phyloP scores from a whole-genome alignment of 2,888 invertebrate species.

The Platerodrilus igneus region DNA sequence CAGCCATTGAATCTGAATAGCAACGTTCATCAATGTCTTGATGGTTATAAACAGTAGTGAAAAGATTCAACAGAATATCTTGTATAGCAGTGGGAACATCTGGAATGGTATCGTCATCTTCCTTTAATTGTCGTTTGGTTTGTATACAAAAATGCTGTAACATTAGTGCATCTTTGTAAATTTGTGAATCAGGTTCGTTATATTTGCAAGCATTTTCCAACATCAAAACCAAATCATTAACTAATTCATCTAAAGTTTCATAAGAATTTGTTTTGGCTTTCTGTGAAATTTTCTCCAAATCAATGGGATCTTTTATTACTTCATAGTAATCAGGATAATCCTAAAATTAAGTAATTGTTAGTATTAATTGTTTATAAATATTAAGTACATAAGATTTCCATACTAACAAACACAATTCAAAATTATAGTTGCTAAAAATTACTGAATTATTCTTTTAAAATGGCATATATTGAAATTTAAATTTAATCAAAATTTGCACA shows the following conservation, averaged over 20 bases:
- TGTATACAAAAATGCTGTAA: slow-evolving; percentile 88
- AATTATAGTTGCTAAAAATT: no score
- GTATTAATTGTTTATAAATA: background rate
- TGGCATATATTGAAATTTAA: no score
- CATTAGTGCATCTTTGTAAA: slow-evolving; percentile 93
- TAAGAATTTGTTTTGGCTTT: slow-evolving; percentile 75
- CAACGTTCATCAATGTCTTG: slow-evolving; percentile 96
- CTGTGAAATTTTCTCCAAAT: slow-evolving; percentile 89
- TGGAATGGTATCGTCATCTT: slow-evolving; percentile 78
- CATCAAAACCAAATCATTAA: slow-evolving; percentile 87
- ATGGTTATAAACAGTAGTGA: slow-evolving; percentile 91
- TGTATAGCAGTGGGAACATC: slow-evolving; percentile 87
- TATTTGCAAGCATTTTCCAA: slow-evolving; percentile 96
- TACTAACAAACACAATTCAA: no score
- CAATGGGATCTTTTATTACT: slow-evolving; percentile 93
- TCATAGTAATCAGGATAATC: slow-evolving; percentile 98
- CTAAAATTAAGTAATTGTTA: slow-evolving; percentile 45
- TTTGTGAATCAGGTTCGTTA: slow-evolving; percentile 95
- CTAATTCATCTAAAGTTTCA: slow-evolving; percentile 78
- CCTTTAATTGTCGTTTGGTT: slow-evolving; percentile 82
- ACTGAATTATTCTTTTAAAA: no score
- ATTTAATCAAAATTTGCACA: no score
- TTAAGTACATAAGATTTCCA: background rate
- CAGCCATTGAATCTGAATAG: slow-evolving; percentile 93
- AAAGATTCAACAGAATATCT: slow-evolving; percentile 84